These are phyloP conservation scores for Allophyes oxyacanthae DNA, from an alignment of 2,888 invertebrate genomes.

Conservation along the genomic window DNA sequence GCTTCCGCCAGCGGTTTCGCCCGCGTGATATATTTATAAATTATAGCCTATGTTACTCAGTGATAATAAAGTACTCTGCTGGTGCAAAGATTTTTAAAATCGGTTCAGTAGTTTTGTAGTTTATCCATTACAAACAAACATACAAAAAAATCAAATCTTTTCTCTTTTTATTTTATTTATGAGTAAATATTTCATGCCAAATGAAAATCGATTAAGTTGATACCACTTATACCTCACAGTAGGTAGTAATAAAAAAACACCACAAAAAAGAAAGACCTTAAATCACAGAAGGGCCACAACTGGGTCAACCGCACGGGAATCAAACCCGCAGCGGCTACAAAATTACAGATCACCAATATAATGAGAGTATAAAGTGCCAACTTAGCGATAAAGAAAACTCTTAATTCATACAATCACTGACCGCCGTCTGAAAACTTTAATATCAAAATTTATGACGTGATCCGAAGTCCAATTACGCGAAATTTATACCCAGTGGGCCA, in stretches of 20 bases:
- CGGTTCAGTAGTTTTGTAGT: no score
- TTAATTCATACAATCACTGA: conserved; percentile 59
- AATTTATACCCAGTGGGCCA: conserved; percentile 73
- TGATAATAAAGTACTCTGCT: no score
- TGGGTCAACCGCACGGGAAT: conserved; percentile 53
- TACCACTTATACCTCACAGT: conserved; percentile 9
- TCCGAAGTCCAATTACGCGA: conserved; percentile 70
- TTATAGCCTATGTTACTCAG: no score
- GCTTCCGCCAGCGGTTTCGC: no score
- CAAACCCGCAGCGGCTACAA: conserved; percentile 58
- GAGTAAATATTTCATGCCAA: not conserved
- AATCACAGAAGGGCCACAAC: conserved; percentile 42
- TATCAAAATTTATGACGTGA: conserved; percentile 75
- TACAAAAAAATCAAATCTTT: no score
- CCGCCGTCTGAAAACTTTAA: conserved; percentile 59
- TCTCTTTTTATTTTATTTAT: no score
- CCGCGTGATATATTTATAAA: no score
- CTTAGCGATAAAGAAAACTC: conserved; percentile 55
- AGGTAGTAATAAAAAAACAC: conserved; percentile 21
- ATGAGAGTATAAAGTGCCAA: conserved; percentile 65
- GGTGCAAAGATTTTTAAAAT: no score
- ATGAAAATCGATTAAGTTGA: conserved; percentile 4
- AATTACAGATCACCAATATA: conserved; percentile 68
- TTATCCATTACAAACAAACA: no score
- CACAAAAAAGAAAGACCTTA: conserved; percentile 36